phyloP scores from a whole-genome alignment of 2,888 invertebrate genomes.

The Steinernema hermaphroditum region DNA sequence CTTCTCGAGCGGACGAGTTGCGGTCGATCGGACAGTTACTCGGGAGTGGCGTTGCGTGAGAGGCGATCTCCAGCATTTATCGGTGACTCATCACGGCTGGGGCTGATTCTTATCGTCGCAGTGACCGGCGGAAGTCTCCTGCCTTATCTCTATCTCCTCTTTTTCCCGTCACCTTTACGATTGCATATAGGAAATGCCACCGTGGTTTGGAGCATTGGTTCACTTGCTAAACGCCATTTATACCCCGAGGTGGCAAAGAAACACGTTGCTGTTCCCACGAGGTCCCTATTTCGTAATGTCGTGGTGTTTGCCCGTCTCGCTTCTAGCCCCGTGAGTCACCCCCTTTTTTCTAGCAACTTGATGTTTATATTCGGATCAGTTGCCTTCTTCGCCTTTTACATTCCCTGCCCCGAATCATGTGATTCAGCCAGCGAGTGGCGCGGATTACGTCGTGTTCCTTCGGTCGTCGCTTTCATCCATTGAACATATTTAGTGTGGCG shows the following conservation, averaged over 20 bases:
- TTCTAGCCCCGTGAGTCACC: not conserved
- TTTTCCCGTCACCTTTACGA: not conserved
- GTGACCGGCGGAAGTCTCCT: not conserved
- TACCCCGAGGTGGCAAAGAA: no score
- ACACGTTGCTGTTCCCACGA: not conserved
- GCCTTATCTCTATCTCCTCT: not conserved
- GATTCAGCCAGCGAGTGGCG: not conserved
- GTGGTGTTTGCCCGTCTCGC: not conserved
- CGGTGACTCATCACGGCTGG: conserved; percentile 18
- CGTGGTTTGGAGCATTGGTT: not conserved
- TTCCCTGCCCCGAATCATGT: not conserved
- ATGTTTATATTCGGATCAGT: conserved; percentile 18
- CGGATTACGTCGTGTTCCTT: conserved; percentile 13
- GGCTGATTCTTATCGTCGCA: not conserved
- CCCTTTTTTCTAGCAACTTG: conserved; percentile 2
- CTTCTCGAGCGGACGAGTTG: not conserved
- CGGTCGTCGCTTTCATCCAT: not conserved
- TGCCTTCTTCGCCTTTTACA: not conserved
- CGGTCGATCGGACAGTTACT: not conserved
- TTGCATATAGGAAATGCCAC: not conserved
- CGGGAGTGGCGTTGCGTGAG: not conserved
- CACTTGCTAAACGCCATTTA: not conserved
- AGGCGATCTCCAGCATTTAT: conserved; percentile 8
- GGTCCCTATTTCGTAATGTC: not conserved
- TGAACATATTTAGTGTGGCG: not conserved